Percentiles rank a stretch among this genome's conserved stretches.
Evolutionary conservation across 2,113 vertebrate genomes (phyloP).

Genomic region (Chamaea fasciata): DNA sequence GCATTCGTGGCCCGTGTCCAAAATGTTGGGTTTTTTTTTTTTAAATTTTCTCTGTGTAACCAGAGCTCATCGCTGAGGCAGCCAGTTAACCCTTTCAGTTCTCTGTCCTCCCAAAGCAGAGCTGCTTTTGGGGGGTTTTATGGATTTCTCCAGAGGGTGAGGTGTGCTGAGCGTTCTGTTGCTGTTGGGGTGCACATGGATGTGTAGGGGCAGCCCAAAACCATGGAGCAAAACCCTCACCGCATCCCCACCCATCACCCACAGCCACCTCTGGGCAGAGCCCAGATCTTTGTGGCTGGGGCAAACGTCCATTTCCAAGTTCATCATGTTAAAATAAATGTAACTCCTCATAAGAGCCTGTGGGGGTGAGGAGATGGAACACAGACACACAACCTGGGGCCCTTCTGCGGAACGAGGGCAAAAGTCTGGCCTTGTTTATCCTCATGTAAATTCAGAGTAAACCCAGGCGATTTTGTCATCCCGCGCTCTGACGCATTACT

Average conservation of each 20-base stretch:
- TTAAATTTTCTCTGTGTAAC: conserved; percentile 20
- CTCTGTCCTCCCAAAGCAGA: background rate
- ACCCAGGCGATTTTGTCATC: conserved; percentile 21
- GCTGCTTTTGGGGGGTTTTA: background rate
- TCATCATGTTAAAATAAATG: conserved; percentile 5
- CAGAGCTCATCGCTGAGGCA: conserved; percentile 50
- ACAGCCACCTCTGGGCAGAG: background rate
- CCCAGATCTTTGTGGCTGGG: background rate
- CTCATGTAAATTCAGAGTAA: conserved; percentile 42
- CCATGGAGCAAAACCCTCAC: background rate
- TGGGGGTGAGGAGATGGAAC: background rate
- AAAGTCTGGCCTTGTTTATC: conserved; percentile 50
- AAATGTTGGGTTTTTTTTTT: background rate
- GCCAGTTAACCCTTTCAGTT: conserved; percentile 55
- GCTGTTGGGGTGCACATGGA: accelerated
- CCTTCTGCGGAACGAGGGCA: background rate
- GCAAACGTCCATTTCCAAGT: background rate
- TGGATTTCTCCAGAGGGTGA: background rate
- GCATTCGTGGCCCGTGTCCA: conserved; percentile 34
- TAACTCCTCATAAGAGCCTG: background rate
- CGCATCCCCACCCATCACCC: background rate
- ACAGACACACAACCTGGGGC: background rate
- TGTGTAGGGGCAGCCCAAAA: accelerated
- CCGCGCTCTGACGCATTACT: conserved; percentile 22
- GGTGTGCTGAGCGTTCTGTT: accelerated